Conservation (phyloP, 2,888 invertebrate genomes). For the Volucella zonaria region DNA sequence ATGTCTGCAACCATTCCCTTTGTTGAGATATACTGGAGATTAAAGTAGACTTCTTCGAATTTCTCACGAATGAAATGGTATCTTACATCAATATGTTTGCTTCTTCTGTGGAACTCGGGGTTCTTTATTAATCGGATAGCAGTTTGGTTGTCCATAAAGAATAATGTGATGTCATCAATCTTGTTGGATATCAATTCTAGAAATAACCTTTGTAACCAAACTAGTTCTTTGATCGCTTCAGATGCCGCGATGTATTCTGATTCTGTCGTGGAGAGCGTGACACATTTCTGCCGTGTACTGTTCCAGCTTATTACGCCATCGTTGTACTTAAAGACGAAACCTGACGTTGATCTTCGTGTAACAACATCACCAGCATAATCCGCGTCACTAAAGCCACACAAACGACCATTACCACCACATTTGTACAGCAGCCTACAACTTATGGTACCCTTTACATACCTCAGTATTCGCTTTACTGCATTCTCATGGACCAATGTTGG, state of each 20-base stretch:
- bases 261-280: constrained; percentile 76
- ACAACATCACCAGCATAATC: constrained; percentile 4
- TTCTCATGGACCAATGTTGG: constrained; percentile 28
- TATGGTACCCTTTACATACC: constrained; percentile 44
- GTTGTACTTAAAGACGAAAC: constrained; percentile 38
- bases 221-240: constrained; percentile 25
- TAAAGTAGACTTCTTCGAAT: constrained; percentile 18
- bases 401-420: neutral
- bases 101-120: too few relatives aligned
- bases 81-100: constrained; percentile 16
- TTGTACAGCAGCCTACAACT: constrained; percentile 30
- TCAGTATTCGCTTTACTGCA: constrained; percentile 46
- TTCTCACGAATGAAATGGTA: constrained; percentile 35
- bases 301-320: constrained; percentile 42
- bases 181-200: constrained; percentile 1
- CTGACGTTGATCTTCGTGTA: constrained; percentile 27
- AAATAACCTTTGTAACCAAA: constrained; percentile 45
- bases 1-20: constrained; percentile 14
- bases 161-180: constrained; percentile 9
- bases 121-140: too few relatives aligned
- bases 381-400: neutral
- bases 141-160: neutral
- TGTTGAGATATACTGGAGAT: constrained; percentile 24
- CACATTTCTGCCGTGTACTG: constrained; percentile 39
- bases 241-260: constrained; percentile 77